These are phyloP conservation scores for Eurypyga helias DNA, from an alignment of 2,113 vertebrate genomes.

Conservation along the genomic window DNA sequence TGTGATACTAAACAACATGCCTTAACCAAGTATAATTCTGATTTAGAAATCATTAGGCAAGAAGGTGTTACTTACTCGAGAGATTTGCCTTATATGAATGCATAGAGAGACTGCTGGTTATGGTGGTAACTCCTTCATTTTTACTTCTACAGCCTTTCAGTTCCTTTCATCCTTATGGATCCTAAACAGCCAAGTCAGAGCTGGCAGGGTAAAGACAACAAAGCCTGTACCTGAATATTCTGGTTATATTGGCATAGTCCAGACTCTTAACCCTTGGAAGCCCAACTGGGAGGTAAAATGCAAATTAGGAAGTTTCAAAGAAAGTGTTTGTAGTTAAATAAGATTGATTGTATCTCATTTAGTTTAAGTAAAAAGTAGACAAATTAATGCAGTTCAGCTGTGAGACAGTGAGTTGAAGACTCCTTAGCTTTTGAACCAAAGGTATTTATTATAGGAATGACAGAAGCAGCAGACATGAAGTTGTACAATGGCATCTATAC, in stretches of 20 bases:
- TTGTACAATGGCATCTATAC: neutral
- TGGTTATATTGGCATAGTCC: neutral
- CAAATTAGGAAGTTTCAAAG: neutral
- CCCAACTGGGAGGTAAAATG: neutral
- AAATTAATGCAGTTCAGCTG: neutral
- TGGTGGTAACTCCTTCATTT: neutral
- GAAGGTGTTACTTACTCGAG: neutral
- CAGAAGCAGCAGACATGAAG: neutral
- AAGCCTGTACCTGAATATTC: neutral
- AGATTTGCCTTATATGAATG: neutral
- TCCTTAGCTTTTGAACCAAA: neutral
- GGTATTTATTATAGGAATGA: neutral
- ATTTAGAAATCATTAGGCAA: neutral
- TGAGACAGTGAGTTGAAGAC: neutral
- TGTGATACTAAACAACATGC: neutral
- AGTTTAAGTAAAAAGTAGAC: neutral
- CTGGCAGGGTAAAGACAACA: fast-evolving
- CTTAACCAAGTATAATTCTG: neutral
- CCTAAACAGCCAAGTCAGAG: neutral
- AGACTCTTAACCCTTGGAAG: neutral
- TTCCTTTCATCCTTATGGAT: neutral
- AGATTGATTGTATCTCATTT: neutral
- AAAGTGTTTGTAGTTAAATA: neutral
- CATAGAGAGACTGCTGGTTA: neutral
- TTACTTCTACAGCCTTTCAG: neutral